These are phyloP conservation scores for Callionymus lyra DNA, from an alignment of 2,113 vertebrate species.

Conservation along the genomic window DNA sequence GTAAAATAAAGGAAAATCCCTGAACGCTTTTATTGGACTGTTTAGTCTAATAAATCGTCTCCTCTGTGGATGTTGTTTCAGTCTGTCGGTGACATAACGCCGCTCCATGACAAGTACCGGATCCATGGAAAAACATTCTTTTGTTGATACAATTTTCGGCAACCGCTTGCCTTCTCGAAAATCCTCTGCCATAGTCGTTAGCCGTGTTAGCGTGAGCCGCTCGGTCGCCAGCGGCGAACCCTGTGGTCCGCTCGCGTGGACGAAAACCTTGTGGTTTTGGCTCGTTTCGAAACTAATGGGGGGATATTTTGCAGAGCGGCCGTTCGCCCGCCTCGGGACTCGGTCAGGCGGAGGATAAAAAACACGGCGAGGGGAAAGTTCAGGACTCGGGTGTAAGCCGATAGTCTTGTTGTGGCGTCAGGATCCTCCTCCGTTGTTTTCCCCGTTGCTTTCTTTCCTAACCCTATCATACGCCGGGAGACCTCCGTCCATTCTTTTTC, in stretches of 20 bases:
- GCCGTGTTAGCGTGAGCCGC: conserved; percentile 6
- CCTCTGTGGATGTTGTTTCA: too few species aligned
- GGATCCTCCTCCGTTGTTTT: not conserved
- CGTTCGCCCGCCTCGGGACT: conserved; percentile 20
- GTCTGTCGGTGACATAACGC: too few species aligned
- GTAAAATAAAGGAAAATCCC: too few species aligned
- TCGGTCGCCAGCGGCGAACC: conserved; percentile 29
- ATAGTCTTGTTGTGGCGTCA: conserved; percentile 25
- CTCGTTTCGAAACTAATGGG: conserved; percentile 25
- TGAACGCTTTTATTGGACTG: too few species aligned
- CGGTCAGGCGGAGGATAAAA: conserved; percentile 34
- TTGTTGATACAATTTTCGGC: conserved; percentile 34
- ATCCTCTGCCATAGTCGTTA: conserved; percentile 30
- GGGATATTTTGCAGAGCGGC: conserved; percentile 24
- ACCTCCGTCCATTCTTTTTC: conserved; percentile 38
- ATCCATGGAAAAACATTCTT: too few species aligned
- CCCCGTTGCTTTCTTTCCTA: too few species aligned
- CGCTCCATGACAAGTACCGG: too few species aligned
- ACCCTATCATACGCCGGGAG: conserved; percentile 36
- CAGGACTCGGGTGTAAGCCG: conserved; percentile 28
- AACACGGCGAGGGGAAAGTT: conserved; percentile 30
- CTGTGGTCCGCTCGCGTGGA: conserved; percentile 50
- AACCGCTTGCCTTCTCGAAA: conserved; percentile 16
- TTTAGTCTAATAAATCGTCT: too few species aligned
- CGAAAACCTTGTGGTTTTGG: conserved; percentile 41